Percentiles rank a stretch among this genome's conserved stretches.
These are phyloP conservation scores for Portevinia maculata DNA, from an alignment of 2,888 invertebrate genomes.

Conservation along the genomic window DNA sequence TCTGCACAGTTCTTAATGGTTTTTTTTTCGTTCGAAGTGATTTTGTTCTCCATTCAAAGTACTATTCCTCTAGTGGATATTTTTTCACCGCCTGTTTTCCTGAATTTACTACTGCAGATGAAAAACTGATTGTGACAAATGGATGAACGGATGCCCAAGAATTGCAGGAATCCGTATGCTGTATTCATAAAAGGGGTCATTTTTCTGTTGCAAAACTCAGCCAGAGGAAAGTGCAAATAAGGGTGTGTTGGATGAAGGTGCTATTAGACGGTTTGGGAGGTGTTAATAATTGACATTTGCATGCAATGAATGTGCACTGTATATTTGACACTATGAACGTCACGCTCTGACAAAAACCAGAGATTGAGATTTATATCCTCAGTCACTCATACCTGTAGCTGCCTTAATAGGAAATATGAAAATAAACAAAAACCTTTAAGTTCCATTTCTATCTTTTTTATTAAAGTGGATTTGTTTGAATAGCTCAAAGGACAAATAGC, in stretches of 20 bases:
- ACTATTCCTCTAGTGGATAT: not conserved
- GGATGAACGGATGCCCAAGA: conserved; percentile 13
- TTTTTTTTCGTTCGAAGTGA: conserved; percentile 20
- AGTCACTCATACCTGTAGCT: no score
- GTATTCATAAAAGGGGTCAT: conserved; percentile 14
- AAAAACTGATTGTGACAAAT: conserved; percentile 38
- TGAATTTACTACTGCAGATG: conserved; percentile 10
- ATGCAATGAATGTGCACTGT: no score
- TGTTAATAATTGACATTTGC: no score
- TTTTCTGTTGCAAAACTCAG: conserved; percentile 8
- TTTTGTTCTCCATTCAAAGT: conserved; percentile 13
- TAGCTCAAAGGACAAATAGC: no score
- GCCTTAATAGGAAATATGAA: no score
- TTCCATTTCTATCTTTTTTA: no score
- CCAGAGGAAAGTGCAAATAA: not conserved
- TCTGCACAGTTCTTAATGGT: conserved; percentile 43
- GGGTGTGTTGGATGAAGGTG: not conserved
- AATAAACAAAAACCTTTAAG: no score
- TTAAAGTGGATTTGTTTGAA: no score
- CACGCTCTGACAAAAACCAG: no score
- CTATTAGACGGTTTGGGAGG: no score
- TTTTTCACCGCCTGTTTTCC: not conserved
- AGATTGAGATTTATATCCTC: no score
- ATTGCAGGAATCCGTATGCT: conserved; percentile 6
- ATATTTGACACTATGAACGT: no score